Evolutionary conservation across 2,113 vertebrate genomes (phyloP).

Genomic region (Centrocercus urophasianus): DNA sequence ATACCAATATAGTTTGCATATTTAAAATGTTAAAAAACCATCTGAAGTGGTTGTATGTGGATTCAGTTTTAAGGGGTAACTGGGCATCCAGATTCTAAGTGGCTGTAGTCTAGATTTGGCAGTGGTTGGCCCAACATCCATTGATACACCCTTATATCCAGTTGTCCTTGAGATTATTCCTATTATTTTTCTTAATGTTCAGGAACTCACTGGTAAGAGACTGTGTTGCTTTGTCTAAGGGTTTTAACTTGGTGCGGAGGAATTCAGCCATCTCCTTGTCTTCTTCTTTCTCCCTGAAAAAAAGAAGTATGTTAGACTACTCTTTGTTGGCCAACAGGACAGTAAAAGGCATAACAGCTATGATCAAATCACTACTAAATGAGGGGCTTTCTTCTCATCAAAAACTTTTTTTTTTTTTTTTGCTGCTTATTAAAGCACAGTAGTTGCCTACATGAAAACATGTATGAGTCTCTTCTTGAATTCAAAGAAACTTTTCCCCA

Average conservation of each 20-base stretch:
- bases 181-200: not conserved
- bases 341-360: not conserved
- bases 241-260: conserved; percentile 93
- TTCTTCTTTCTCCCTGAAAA: conserved; percentile 92
- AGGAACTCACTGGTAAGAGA: conserved; percentile 85
- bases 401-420: not conserved
- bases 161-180: not conserved
- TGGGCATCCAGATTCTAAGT: not conserved
- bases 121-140: not conserved
- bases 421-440: not conserved
- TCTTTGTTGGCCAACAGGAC: not conserved
- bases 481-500: not conserved
- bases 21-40: not conserved
- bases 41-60: not conserved
- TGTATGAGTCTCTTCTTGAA: not conserved
- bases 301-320: not conserved
- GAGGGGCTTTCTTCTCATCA: not conserved
- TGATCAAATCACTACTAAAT: not conserved
- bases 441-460: not conserved
- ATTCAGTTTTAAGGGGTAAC: not conserved
- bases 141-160: not conserved
- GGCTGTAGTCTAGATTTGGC: not conserved
- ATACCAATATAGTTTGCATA: not conserved
- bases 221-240: conserved; percentile 88
- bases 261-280: conserved; percentile 98